These are phyloP conservation scores for Stegodyphus mimosarum DNA, from an alignment of 1,140 invertebrate species.

Conservation along the genomic window DNA sequence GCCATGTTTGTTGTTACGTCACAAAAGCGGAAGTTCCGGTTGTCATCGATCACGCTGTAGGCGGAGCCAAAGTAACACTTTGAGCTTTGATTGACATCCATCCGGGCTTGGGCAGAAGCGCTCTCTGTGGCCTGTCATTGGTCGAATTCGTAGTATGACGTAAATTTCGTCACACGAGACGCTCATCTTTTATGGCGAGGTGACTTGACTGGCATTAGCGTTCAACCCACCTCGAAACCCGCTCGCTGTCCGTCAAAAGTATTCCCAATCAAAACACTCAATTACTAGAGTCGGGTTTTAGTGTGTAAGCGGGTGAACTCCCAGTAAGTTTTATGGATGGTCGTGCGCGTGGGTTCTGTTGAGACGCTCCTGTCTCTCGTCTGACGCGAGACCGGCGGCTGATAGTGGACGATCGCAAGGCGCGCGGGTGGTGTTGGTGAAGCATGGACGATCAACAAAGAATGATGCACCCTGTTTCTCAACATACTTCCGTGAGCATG, in stretches of 20 bases:
- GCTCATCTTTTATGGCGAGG: slow-evolving; percentile 65
- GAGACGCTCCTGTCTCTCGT: slow-evolving; percentile 38
- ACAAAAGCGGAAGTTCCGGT: slow-evolving; percentile 62
- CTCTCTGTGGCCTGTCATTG: slow-evolving; percentile 37
- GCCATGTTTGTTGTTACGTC: slow-evolving; percentile 54
- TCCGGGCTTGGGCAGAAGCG: slow-evolving; percentile 58
- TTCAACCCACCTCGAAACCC: slow-evolving; percentile 65
- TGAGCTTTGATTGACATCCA: slow-evolving; percentile 62
- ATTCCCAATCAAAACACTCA: slow-evolving; percentile 65
- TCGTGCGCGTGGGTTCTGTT: slow-evolving; percentile 56
- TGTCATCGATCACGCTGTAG: slow-evolving; percentile 59
- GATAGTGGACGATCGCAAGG: neutral
- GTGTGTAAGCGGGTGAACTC: slow-evolving; percentile 41
- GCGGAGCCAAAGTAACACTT: slow-evolving; percentile 57
- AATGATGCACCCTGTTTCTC: slow-evolving; percentile 71
- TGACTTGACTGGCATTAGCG: slow-evolving; percentile 67
- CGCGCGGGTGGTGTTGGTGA: slow-evolving; percentile 24
- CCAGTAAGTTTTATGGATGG: slow-evolving; percentile 62
- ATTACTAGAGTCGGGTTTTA: slow-evolving; percentile 63
- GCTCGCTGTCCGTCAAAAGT: slow-evolving; percentile 65
- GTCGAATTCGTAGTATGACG: slow-evolving; percentile 42
- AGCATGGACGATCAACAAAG: slow-evolving; percentile 67
- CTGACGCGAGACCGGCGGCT: slow-evolving; percentile 4
- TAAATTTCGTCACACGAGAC: slow-evolving; percentile 59
- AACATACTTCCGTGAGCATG: slow-evolving; percentile 68